Percentiles rank a stretch among this genome's conserved stretches.
phyloP scores from a whole-genome alignment of 1,140 invertebrate genomes.

The Nixonia krombeini region DNA sequence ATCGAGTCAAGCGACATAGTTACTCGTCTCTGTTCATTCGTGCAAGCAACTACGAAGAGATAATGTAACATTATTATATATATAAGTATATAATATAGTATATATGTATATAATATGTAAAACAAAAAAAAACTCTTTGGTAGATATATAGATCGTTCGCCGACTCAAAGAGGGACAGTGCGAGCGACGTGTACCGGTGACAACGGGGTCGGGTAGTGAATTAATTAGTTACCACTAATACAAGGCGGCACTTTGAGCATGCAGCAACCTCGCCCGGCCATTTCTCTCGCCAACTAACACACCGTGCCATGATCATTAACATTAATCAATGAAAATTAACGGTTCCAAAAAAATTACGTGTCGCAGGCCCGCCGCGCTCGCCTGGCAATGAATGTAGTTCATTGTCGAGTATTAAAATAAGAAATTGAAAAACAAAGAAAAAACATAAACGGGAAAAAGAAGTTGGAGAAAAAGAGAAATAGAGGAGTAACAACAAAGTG shows the following conservation, averaged over 20 bases:
- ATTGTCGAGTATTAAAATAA: conserved; percentile 3
- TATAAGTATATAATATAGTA: neutral
- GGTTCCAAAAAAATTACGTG: conserved; percentile 59
- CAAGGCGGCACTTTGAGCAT: conserved; percentile 68
- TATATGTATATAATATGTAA: neutral
- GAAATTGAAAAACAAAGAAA: no score
- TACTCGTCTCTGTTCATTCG: conserved; percentile 45
- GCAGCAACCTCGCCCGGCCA: conserved; percentile 67
- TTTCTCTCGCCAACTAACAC: conserved; percentile 69
- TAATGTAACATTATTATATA: no score
- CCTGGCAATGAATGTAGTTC: conserved; percentile 41
- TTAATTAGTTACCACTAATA: conserved; percentile 70
- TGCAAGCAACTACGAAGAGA: conserved; percentile 44
- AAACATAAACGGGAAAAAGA: conserved; percentile 7
- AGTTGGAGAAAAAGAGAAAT: conserved; percentile 1
- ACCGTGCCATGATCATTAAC: conserved; percentile 71
- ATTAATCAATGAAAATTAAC: conserved; percentile 69
- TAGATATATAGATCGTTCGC: conserved; percentile 31
- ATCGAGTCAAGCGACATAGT: conserved; percentile 48
- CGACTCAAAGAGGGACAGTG: conserved; percentile 50
- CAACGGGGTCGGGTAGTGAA: conserved; percentile 49
- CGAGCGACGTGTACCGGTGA: conserved; percentile 59
- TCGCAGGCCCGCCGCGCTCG: conserved; percentile 42
- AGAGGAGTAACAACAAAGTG: conserved; percentile 1
- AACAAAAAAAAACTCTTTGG: conserved; percentile 6